Evolutionary conservation across 2,888 invertebrate species (phyloP).

Genomic region (Achlya flavicornis): DNA sequence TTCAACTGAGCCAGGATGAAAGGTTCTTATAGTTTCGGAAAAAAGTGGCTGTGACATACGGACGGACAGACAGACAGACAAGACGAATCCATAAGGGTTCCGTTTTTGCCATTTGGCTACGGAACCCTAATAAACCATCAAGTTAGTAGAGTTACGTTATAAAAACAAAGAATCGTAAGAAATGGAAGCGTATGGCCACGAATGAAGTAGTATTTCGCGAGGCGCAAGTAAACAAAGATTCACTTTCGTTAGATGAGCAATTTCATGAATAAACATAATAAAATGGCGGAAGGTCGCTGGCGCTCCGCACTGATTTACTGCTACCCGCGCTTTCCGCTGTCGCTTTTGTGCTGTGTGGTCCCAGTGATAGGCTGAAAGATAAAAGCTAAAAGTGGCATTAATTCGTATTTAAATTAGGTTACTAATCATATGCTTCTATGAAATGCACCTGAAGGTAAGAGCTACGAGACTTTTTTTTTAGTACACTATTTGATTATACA

Average conservation of each 20-base stretch:
- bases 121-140: too few species aligned
- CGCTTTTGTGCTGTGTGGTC: constrained; percentile 33
- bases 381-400: not conserved
- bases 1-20: too few species aligned
- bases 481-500: too few species aligned
- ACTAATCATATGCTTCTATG: too few species aligned
- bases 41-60: too few species aligned
- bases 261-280: constrained; percentile 82
- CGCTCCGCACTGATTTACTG: constrained; percentile 73
- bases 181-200: constrained; percentile 21
- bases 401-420: too few species aligned
- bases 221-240: constrained; percentile 69
- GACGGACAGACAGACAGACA: too few species aligned
- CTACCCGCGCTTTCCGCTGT: constrained; percentile 42
- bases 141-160: not conserved
- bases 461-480: too few species aligned
- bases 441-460: too few species aligned
- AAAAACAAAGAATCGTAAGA: not conserved
- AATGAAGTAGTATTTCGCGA: constrained; percentile 30
- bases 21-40: too few species aligned
- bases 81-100: too few species aligned
- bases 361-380: constrained; percentile 27
- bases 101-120: too few species aligned
- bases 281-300: constrained; percentile 66
- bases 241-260: constrained; percentile 77